Base-by-base conservation (phyloP, 2,888 invertebrate genomes). In the Deladenus siricidicola region DNA sequence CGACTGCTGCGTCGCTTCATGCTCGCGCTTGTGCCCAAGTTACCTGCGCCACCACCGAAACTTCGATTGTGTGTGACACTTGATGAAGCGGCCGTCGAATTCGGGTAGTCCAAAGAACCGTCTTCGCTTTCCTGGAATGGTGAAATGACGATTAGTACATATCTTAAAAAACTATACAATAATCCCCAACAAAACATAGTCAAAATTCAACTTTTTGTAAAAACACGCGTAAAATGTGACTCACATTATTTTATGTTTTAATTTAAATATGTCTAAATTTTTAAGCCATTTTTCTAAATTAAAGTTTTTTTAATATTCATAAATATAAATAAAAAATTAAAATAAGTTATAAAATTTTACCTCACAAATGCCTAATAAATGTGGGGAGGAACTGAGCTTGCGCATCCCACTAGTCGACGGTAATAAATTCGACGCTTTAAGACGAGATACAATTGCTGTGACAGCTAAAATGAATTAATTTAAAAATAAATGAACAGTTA, bases 361-460 rank as follows among this genome's bases (percentile, higher is more conserved):
- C 58, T 71, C 74, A 48, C 75, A 74, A 49, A 74, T 74, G 23
- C 72, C 76, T 49, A 75, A 56, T 8, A 79, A 56, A 65, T 79
- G 79, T 14, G 79, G 79, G 1, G 76, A 76, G 2, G 72, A 72
- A 39, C 75, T 75, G 55, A 79, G 56, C 55, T 79, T 78, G 44
- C 78, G 61, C 76, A 79, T 77, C 48, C 75, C 67, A 49, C 64
- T 64, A 14, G 67, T 62, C 4, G 54, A 60, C 64, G 65, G 58
- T 47, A 51, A 48, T 47, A 62, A 56, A 23, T 66, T 62, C 10
- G 71, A 62, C 1, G 70, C 71, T 66, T 76, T 76, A 23, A 76
- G 67, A 14, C 75, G 70, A 6, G 71, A 55, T 21, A 55, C 29
- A 30, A 65, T 57, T 21, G 57, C 56, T 8, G 62, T 50, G 34